Base-by-base conservation (phyloP, 2,888 invertebrate genomes). In the Suillia variegata region DNA sequence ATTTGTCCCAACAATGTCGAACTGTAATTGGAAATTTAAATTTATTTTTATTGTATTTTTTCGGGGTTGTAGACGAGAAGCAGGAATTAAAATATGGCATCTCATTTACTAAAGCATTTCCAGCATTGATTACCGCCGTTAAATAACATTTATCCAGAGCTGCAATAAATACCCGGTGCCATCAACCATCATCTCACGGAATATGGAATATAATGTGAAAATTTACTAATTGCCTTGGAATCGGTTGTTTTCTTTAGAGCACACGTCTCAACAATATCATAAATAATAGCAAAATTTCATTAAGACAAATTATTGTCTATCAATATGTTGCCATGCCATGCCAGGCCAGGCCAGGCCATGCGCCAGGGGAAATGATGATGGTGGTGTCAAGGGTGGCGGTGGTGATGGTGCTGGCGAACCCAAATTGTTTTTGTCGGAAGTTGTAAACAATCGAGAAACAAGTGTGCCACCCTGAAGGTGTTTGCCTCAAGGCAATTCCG, bases 301-400 rank as follows among this genome's bases (percentile, higher is more conserved):
- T 81, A 80, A 78, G 79, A 81, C 80, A 79, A 80, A 81, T 81
- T 81, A 81, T 80, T 81, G 78, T 81, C 80, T 80, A 76, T 80
- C 81, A 81, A 81, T 81, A 81, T 81, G 82, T 81, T 80, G 76
- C 81, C 80, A 57, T 53, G 60, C 20, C 45, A 13, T 45, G n/a
- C n/a, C n/a, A n/a, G 45, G 13, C 10, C 38, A n/a, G n/a, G n/a
- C n/a, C 38, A n/a, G 26, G 5, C 26, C 26, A 26, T 5, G 5
- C 26, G 6, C 38, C 38, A n/a, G n/a, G 38, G n/a, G 38, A 38
- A 13, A n/a, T 38, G 38, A 13, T 26, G 26, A 6, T 26, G 12
- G n/a, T 38, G n/a, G 6, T 38, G 38, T 38, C n/a, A 13, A 38
- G 10, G 45, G 6, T 3, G 45, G 45, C 45, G 45, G 38, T 12